Conservation (phyloP, 2,888 invertebrate species). For the Hirtodrosophila duncani region DNA sequence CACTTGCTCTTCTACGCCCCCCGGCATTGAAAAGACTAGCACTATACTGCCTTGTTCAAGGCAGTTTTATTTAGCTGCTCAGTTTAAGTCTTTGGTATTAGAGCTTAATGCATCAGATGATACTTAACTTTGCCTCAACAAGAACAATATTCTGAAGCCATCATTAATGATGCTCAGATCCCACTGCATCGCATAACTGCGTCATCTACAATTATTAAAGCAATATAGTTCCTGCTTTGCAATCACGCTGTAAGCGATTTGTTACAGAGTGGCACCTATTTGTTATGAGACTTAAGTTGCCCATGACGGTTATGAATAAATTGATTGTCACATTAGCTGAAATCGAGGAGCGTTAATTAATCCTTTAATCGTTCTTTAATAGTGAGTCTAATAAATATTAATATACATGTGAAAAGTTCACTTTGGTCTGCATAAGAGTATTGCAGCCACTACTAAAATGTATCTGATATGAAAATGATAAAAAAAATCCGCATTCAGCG, state of each 20-base stretch:
- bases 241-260: slow-evolving; percentile 98
- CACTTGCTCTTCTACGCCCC: slow-evolving; percentile 98
- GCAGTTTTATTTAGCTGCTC: slow-evolving; percentile 91
- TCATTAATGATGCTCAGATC: slow-evolving; percentile 99
- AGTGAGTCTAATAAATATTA: no score
- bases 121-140: slow-evolving; percentile 97
- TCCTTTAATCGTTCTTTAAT: no score
- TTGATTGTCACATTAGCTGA: slow-evolving; percentile 92
- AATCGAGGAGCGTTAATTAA: slow-evolving; percentile 91
- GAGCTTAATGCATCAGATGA: slow-evolving; percentile 99
- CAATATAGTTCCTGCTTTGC: slow-evolving; percentile 98
- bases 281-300: slow-evolving; percentile 92
- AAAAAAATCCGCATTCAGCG: no score
- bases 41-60: slow-evolving; percentile 97
- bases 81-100: slow-evolving; percentile 95
- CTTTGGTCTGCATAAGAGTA: no score
- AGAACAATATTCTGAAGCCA: slow-evolving; percentile 98
- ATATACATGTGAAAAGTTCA: no score
- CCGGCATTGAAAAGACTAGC: slow-evolving; percentile 98
- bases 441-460: no score
- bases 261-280: slow-evolving; percentile 92
- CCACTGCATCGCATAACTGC: slow-evolving; percentile 96
- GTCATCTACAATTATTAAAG: slow-evolving; percentile 99
- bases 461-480: no score
- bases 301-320: slow-evolving; percentile 86